phyloP scores from a whole-genome alignment of 2,888 invertebrate species.

The Eilema depressum region DNA sequence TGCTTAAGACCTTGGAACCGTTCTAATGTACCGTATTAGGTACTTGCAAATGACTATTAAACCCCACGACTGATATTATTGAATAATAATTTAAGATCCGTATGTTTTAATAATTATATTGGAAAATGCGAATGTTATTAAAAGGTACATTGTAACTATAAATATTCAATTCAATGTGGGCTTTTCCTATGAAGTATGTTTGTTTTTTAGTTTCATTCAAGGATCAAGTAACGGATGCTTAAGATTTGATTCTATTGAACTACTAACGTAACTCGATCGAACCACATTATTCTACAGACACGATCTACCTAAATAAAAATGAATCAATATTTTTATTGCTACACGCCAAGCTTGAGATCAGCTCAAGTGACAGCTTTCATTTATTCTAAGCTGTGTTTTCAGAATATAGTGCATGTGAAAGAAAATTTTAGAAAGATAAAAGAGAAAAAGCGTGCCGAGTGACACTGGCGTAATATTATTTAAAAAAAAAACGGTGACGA shows the following conservation, averaged over 20 bases:
- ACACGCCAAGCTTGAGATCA: no score
- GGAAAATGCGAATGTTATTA: conserved; percentile 35
- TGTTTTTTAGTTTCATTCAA: conserved; percentile 58
- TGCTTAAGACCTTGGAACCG: background rate
- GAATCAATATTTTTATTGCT: no score
- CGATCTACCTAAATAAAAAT: no score
- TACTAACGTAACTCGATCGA: conserved; percentile 42
- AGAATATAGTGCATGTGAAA: no score
- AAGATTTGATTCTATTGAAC: conserved; percentile 30
- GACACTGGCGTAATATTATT: no score
- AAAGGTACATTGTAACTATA: conserved; percentile 47
- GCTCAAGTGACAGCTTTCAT: no score
- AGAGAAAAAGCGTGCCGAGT: no score
- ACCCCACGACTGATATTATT: no score
- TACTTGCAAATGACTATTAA: background rate
- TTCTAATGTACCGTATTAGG: background rate
- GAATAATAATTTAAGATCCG: conserved; percentile 39
- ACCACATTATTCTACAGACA: background rate
- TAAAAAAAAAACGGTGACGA: no score
- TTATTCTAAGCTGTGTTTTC: no score
- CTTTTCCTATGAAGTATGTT: conserved; percentile 58
- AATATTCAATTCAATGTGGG: conserved; percentile 64
- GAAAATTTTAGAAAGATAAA: no score
- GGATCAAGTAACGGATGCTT: conserved; percentile 62
- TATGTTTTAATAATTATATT: conserved; percentile 33